These are phyloP conservation scores for Microctenopoma lineatum DNA, from an alignment of 2,797 vertebrate genomes.

Conservation along the genomic window DNA sequence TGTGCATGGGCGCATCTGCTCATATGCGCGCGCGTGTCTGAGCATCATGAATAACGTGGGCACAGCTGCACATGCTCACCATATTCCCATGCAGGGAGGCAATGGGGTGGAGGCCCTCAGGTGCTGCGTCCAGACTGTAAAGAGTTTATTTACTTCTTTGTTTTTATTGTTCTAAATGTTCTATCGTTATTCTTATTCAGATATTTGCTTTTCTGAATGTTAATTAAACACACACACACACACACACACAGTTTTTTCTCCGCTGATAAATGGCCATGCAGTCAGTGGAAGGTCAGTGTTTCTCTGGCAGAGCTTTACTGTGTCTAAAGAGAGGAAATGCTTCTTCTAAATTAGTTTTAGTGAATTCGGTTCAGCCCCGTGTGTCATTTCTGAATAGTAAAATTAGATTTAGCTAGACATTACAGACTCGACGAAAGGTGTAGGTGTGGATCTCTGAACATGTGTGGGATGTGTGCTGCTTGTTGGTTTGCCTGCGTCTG, in stretches of 20 bases:
- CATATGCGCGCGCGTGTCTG: constrained; percentile 10
- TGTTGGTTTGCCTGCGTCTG: constrained; percentile 16
- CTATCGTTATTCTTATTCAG: neutral
- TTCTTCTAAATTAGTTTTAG: neutral
- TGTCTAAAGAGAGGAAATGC: constrained; percentile 2
- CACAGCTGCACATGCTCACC: constrained; percentile 66
- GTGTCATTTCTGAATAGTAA: neutral
- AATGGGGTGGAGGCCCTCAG: constrained; percentile 37
- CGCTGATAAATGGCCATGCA: neutral
- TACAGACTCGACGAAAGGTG: constrained; percentile 9
- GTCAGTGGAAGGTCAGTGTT: neutral
- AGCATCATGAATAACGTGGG: constrained; percentile 66
- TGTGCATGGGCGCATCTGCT: constrained; percentile 11
- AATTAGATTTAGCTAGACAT: constrained; percentile 5
- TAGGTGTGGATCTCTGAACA: neutral
- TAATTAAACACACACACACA: neutral
- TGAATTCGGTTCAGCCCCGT: neutral
- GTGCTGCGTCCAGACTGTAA: constrained; percentile 57
- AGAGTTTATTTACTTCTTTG: constrained; percentile 31
- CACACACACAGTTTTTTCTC: neutral
- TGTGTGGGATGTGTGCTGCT: constrained; percentile 11
- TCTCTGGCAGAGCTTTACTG: constrained; percentile 1
- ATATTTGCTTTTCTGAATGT: neutral
- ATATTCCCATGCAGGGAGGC: constrained; percentile 46
- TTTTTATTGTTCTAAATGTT: constrained; percentile 21